phyloP scores from a whole-genome alignment of 2,113 vertebrate genomes.

The Scomber scombrus region DNA sequence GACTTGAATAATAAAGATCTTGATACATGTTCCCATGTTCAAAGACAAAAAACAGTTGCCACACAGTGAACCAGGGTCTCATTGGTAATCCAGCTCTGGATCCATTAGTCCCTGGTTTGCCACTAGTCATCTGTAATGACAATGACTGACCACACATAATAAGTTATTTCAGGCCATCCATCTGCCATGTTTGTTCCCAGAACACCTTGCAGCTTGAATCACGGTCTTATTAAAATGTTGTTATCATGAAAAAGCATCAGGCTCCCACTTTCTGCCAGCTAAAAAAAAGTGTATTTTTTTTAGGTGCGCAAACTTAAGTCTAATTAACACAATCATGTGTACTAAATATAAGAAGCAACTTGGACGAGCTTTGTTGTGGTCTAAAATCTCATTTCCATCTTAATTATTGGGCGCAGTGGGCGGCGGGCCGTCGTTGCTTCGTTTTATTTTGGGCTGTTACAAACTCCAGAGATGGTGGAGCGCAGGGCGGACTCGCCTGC shows the following conservation, averaged over 20 bases:
- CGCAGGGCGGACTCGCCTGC: constrained; percentile 51
- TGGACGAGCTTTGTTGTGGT: constrained; percentile 47
- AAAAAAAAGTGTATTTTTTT: background rate
- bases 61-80: background rate
- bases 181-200: background rate
- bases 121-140: constrained; percentile 5
- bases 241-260: background rate
- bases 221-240: background rate
- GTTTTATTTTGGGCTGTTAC: constrained; percentile 35
- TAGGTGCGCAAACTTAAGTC: constrained; percentile 3
- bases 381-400: constrained; percentile 7
- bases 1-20: no score
- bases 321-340: background rate
- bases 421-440: constrained; percentile 25
- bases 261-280: background rate
- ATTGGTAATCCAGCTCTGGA: no score
- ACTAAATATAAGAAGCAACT: constrained; percentile 26
- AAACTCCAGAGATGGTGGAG: constrained; percentile 50
- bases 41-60: background rate
- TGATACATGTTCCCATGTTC: background rate
- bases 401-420: constrained; percentile 45
- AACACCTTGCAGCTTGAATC: background rate
- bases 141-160: background rate
- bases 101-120: background rate
- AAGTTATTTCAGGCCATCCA: background rate